These are phyloP conservation scores for Pontoporia blainvillei DNA, from an alignment of 2,113 vertebrate species.

Conservation along the genomic window DNA sequence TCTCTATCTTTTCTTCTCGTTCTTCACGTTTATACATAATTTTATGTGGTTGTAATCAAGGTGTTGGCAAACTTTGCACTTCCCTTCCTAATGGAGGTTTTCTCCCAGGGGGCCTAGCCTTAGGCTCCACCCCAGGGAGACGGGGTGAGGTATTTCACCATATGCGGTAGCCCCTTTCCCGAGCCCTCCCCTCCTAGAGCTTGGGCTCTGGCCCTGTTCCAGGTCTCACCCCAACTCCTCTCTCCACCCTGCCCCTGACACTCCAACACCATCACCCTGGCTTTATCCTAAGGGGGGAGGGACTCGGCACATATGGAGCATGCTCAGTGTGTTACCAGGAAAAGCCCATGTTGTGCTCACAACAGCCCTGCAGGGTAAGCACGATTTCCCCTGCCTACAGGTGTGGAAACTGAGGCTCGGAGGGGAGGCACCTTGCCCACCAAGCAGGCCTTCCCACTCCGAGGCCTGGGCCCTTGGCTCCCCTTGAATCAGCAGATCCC, in stretches of 20 bases:
- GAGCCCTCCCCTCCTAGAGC: not conserved
- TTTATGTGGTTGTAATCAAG: not conserved
- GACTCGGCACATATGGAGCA: not conserved
- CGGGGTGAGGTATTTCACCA: not conserved
- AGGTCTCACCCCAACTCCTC: not conserved
- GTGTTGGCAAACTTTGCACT: not conserved
- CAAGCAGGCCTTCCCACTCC: not conserved
- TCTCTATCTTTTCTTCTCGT: not conserved
- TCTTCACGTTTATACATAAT: not conserved
- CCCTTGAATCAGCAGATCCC: not conserved
- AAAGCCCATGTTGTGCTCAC: not conserved
- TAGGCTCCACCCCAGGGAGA: not conserved
- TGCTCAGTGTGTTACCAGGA: fast-evolving
- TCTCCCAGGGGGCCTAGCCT: not conserved
- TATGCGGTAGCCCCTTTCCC: not conserved
- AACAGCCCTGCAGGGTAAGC: not conserved
- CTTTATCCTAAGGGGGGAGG: not conserved
- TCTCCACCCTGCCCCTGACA: not conserved
- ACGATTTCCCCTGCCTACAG: not conserved
- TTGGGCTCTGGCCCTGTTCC: not conserved
- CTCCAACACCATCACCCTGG: not conserved
- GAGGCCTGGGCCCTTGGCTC: not conserved
- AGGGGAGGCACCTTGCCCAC: not conserved
- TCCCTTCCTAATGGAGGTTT: not conserved
- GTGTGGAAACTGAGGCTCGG: not conserved